These are phyloP conservation scores for Ptychoptera albimana DNA, from an alignment of 2,888 invertebrate species.

Conservation along the genomic window DNA sequence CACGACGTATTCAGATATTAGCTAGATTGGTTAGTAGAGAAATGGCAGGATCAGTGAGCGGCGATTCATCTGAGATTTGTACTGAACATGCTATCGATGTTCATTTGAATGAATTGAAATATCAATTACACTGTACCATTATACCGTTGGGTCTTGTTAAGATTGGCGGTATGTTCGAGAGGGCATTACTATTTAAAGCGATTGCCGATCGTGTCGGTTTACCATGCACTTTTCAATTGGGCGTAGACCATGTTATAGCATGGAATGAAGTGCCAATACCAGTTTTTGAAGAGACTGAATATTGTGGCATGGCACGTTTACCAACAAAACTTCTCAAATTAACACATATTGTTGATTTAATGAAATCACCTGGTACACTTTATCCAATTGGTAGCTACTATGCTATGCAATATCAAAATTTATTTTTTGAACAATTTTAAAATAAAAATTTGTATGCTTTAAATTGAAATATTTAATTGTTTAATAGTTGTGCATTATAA, in stretches of 20 bases:
- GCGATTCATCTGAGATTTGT: conserved; percentile 26
- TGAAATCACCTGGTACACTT: conserved; percentile 33
- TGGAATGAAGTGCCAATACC: conserved; percentile 51
- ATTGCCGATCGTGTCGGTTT: conserved; percentile 45
- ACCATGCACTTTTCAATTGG: conserved; percentile 41
- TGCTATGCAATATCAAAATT: conserved; percentile 16
- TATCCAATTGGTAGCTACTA: conserved; percentile 25
- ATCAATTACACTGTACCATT: conserved; percentile 29
- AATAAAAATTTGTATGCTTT: too few relatives aligned
- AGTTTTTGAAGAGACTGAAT: conserved; percentile 13
- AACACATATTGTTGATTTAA: conserved; percentile 46
- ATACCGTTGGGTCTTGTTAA: conserved; percentile 41
- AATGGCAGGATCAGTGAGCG: conserved; percentile 33
- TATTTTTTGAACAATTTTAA: conserved; percentile 6
- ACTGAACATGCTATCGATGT: conserved; percentile 31
- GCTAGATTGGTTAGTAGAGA: conserved; percentile 36
- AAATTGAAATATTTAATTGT: too few relatives aligned
- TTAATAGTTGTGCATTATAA: too few relatives aligned
- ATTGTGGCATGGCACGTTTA: conserved; percentile 9
- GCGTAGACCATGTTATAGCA: conserved; percentile 34
- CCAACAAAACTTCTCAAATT: conserved; percentile 39
- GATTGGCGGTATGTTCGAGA: conserved; percentile 42
- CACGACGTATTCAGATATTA: conserved; percentile 24
- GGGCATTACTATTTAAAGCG: conserved; percentile 46
- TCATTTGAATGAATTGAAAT: conserved; percentile 34